Evolutionary conservation across 2,797 vertebrate species (phyloP).

Genomic region (Phrynocephalus forsythii): DNA sequence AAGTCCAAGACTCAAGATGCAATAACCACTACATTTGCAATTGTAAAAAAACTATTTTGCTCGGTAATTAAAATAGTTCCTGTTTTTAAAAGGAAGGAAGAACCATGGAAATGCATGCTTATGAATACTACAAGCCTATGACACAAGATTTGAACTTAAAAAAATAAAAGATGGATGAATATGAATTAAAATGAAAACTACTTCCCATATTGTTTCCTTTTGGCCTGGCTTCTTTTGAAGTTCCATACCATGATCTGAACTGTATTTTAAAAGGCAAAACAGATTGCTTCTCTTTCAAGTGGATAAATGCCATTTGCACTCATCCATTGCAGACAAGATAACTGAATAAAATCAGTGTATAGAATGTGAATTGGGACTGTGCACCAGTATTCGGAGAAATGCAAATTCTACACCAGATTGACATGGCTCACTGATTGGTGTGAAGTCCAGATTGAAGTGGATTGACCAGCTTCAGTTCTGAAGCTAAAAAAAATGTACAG

Average conservation of each 20-base stretch:
- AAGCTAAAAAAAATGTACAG: too few relatives aligned
- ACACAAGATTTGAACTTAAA: background rate
- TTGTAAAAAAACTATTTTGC: background rate
- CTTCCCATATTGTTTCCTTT: background rate
- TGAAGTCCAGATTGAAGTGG: too few relatives aligned
- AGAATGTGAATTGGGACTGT: background rate
- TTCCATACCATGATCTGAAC: background rate
- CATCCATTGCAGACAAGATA: slow-evolving; percentile 13
- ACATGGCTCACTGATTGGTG: too few relatives aligned
- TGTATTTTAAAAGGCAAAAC: slow-evolving; percentile 32
- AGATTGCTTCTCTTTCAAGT: slow-evolving; percentile 6
- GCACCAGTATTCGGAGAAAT: too few relatives aligned
- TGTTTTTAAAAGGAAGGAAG: too few relatives aligned
- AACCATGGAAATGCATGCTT: too few relatives aligned
- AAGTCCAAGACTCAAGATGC: too few relatives aligned
- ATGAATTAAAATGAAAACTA: slow-evolving; percentile 5
- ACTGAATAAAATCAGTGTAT: slow-evolving; percentile 9
- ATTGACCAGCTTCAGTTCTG: too few relatives aligned
- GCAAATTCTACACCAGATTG: too few relatives aligned
- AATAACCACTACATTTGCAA: too few relatives aligned
- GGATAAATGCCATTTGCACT: background rate
- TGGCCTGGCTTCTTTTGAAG: background rate
- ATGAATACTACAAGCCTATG: too few relatives aligned
- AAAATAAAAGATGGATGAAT: background rate
- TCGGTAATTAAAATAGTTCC: too few relatives aligned